Evolutionary conservation across 2,888 invertebrate genomes (phyloP), one percentile per base, ranked within the genome.

Genomic region (Asteroscopus sphinx): DNA sequence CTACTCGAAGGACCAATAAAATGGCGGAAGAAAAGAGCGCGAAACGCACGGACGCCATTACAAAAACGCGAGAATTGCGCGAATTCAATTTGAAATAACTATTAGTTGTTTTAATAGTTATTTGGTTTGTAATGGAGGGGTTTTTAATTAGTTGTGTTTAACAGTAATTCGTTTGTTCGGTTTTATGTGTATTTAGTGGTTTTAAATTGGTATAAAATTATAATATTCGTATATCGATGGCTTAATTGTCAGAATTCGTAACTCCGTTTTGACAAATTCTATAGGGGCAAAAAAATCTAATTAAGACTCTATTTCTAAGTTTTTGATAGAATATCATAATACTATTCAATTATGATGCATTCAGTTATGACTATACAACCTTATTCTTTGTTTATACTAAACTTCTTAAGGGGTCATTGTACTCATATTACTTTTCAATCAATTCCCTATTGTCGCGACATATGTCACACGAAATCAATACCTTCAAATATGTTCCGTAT

Each of bases 1-100:
- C 80, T 75, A 73, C 86, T 83, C 84, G 81, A 67, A 87, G 86
- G 87, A 83, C 87, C 84, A 85, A 87, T 88, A 88, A 78, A 89
- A 84, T 82, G 80, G 79, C 79, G 77, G 81, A 76, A 77, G 77
- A 79, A 80, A 81, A 76, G 72, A 77, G 77, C 80, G 77, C 74
- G 77, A 79, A 79, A 77, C 69, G 73, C 73, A 77, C 76, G 67
- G 62, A 61, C 71, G 69, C 72, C 70, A 72, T 79, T 76, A 73
- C 65, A 68, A 72, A 65, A 70, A 62, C 62, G 56, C 63, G 53
- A 41, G 61, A 52, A 68, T 62, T 60, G 48, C 13, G 33, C 54
- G 28, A 60, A 59, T 67, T 59, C 61, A 69, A 72, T 69, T 76
- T 60, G 44, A 37, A 64, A 57, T 58, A 62, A 76, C 59, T 73